Base-by-base conservation (phyloP, 53 echinoderm and acorn worm genomes). In the Arbacia lixula region DNA sequence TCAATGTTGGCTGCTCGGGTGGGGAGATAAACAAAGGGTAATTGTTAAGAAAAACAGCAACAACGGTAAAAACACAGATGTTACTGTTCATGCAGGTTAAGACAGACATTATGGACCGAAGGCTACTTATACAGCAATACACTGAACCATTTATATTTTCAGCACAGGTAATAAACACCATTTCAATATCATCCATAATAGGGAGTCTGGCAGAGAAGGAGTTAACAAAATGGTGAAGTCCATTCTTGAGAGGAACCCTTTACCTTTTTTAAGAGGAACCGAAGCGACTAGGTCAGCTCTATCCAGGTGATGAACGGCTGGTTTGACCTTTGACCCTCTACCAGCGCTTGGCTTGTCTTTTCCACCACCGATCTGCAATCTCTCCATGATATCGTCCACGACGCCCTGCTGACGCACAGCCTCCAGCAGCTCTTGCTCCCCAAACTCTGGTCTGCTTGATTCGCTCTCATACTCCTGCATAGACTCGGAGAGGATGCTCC, bases 1-100 rank as follows among this genome's bases (percentile, higher is more conserved):
- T 94, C 98, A 83, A 96, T 89, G 72, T 90, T 94, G 29, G 92
- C 98, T 97, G 90, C 11, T n/a, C n/a, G n/a, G n/a, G n/a, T n/a
- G n/a, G n/a, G n/a, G n/a, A n/a, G n/a, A n/a, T n/a, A n/a, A n/a
- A n/a, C n/a, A n/a, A n/a, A n/a, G n/a, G n/a, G n/a, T n/a, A n/a
- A n/a, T n/a, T n/a, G n/a, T n/a, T n/a, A n/a, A n/a, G n/a, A n/a
- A n/a, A n/a, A n/a, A n/a, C n/a, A n/a, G n/a, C n/a, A n/a, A n/a
- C n/a, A n/a, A n/a, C n/a, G n/a, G n/a, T n/a, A n/a, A n/a, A n/a
- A n/a, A n/a, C n/a, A n/a, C n/a, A n/a, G n/a, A n/a, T n/a, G n/a
- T n/a, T n/a, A n/a, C n/a, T n/a, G n/a, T n/a, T n/a, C n/a, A n/a
- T n/a, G n/a, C n/a, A n/a, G n/a, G n/a, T n/a, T n/a, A n/a, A n/a